These are phyloP conservation scores for Lepilemur septentrionalis DNA, from an alignment of 2,797 vertebrate species.

Conservation along the genomic window DNA sequence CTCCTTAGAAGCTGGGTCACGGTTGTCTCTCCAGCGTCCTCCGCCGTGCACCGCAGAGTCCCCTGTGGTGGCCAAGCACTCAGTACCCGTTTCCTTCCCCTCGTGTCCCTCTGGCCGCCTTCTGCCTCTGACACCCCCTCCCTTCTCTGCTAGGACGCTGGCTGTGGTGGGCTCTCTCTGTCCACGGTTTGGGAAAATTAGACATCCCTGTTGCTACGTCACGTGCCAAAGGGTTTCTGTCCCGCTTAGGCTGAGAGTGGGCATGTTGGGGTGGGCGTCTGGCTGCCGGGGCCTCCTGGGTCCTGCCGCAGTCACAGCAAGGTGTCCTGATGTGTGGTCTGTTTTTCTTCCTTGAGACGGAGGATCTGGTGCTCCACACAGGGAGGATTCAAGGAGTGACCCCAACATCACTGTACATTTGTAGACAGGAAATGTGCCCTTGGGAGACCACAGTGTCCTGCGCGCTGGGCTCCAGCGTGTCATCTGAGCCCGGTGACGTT, in stretches of 20 bases:
- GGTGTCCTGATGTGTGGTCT: background rate
- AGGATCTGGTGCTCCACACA: background rate
- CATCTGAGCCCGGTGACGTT: accelerated
- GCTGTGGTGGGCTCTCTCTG: accelerated
- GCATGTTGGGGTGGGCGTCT: accelerated
- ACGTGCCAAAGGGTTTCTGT: background rate
- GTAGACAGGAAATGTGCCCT: background rate
- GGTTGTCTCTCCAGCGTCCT: accelerated
- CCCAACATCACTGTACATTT: background rate
- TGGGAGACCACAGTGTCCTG: background rate
- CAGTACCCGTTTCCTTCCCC: background rate
- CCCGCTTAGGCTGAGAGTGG: too few species aligned
- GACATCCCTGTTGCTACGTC: background rate
- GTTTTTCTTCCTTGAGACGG: background rate
- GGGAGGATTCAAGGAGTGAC: background rate
- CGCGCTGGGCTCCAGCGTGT: background rate
- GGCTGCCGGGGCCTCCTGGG: too few species aligned
- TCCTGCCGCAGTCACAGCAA: background rate
- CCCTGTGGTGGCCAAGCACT: accelerated
- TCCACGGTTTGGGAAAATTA: too few species aligned
- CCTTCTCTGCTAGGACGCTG: background rate
- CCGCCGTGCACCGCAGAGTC: background rate
- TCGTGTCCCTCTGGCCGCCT: background rate
- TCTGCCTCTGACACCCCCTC: background rate
- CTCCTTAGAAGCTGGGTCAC: accelerated